These are phyloP conservation scores for Campoplex nolae DNA, from an alignment of 2,888 invertebrate genomes.

Conservation along the genomic window DNA sequence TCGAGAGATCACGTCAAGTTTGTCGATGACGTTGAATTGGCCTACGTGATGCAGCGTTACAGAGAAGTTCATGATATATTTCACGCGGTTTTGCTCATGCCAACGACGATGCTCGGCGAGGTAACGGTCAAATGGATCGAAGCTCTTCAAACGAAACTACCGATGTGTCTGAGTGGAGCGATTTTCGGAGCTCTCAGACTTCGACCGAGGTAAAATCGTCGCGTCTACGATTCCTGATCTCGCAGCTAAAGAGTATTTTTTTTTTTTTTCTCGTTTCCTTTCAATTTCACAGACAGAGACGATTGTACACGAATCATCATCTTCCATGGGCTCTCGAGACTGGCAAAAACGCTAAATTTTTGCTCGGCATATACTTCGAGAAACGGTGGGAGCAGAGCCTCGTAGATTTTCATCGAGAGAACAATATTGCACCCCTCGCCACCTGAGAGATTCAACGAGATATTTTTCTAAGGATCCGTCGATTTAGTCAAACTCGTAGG, in stretches of 20 bases:
- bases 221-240: not conserved
- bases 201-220: conserved; percentile 88
- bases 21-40: conserved; percentile 94
- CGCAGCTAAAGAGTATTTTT: not conserved
- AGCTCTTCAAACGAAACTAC: conserved; percentile 96
- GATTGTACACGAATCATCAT: conserved; percentile 91
- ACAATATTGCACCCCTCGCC: conserved; percentile 89
- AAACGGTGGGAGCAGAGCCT: conserved; percentile 96
- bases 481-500: not conserved
- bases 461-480: not conserved
- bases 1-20: conserved; percentile 95
- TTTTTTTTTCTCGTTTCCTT: conserved; percentile 71
- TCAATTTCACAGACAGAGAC: conserved; percentile 88
- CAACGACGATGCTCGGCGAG: conserved; percentile 96
- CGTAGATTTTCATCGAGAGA: conserved; percentile 91
- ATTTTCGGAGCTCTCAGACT: conserved; percentile 96
- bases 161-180: conserved; percentile 98
- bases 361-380: conserved; percentile 96
- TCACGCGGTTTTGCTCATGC: conserved; percentile 96
- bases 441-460: not conserved
- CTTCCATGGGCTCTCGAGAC: conserved; percentile 95
- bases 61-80: conserved; percentile 98
- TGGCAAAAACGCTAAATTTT: conserved; percentile 90
- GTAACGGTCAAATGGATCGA: conserved; percentile 99
- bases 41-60: conserved; percentile 99